Conservation (phyloP, 2,113 vertebrate genomes). For the Stigmatopora argus region DNA sequence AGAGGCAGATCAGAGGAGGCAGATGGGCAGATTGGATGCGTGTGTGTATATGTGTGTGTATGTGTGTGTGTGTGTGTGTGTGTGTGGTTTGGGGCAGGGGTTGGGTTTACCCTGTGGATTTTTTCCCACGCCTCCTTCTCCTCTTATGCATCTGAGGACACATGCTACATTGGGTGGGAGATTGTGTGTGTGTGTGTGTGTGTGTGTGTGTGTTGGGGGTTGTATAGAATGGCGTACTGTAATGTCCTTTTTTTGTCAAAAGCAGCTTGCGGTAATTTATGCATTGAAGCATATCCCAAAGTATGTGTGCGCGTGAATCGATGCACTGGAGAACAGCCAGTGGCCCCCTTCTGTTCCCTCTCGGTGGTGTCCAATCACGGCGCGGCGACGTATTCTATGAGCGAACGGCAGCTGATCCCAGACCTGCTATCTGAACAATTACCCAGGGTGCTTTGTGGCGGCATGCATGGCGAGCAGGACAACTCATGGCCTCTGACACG, state of each 20-base stretch:
- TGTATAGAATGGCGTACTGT: conserved; percentile 42
- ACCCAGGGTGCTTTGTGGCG: conserved; percentile 67
- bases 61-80: conserved; percentile 18
- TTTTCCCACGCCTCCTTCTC: conserved; percentile 58
- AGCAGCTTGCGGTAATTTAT: conserved; percentile 39
- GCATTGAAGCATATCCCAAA: conserved; percentile 43
- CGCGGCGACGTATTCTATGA: conserved; percentile 47
- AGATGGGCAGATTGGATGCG: conserved; percentile 42
- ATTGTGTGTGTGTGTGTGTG: conserved; percentile 23
- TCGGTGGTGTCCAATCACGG: conserved; percentile 55
- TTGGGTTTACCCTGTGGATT: conserved; percentile 60
- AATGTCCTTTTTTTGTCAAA: conserved; percentile 44
- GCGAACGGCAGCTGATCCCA: conserved; percentile 69
- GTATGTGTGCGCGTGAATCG: conserved; percentile 45
- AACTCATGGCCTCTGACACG: conserved; percentile 63
- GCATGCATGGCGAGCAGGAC: conserved; percentile 59
- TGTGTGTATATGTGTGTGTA: conserved; percentile 28
- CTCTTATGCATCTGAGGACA: conserved; percentile 57
- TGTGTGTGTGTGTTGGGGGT: conserved; percentile 23
- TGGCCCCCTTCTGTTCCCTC: conserved; percentile 68
- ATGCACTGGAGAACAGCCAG: conserved; percentile 62
- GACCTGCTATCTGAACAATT: conserved; percentile 70
- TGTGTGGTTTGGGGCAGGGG: conserved; percentile 32
- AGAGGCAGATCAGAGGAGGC: conserved; percentile 50
- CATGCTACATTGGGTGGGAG: conserved; percentile 38